phyloP scores from a whole-genome alignment of 2,113 vertebrate genomes.

The Empidonax traillii region DNA sequence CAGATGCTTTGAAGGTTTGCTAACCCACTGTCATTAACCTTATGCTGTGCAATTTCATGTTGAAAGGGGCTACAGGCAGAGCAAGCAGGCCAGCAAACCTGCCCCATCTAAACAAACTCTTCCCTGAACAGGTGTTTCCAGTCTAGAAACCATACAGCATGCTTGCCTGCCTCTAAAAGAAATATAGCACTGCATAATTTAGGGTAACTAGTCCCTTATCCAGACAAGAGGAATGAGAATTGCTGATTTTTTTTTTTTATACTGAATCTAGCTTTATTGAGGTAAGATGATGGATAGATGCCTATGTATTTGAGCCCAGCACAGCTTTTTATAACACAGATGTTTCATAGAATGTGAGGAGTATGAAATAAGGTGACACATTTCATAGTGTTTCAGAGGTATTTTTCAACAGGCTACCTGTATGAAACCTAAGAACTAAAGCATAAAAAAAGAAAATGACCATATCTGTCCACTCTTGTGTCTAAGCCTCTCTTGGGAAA shows the following conservation, averaged over 20 bases:
- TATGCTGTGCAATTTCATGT: constrained; percentile 69
- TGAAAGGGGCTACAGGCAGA: constrained; percentile 49
- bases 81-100: constrained; percentile 9
- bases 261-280: neutral
- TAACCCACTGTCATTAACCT: constrained; percentile 78
- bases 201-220: neutral
- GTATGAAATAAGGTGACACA: neutral
- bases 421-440: neutral
- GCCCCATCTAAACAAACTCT: neutral
- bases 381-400: neutral
- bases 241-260: neutral
- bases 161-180: neutral
- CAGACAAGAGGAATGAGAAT: neutral
- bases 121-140: constrained; percentile 30
- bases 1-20: constrained; percentile 75
- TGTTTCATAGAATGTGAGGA: neutral
- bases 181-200: neutral
- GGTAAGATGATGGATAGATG: neutral
- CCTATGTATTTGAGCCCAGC: neutral
- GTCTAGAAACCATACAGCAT: constrained; percentile 19
- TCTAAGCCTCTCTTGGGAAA: neutral
- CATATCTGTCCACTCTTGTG: neutral
- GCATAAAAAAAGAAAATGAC: neutral
- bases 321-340: neutral
- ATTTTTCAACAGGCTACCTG: neutral